A percentile compares a stretch with the other conserved stretches of the same genome.
Evolutionary conservation across 1,140 invertebrate genomes (phyloP).

Genomic region (Drosophila suzukii): DNA sequence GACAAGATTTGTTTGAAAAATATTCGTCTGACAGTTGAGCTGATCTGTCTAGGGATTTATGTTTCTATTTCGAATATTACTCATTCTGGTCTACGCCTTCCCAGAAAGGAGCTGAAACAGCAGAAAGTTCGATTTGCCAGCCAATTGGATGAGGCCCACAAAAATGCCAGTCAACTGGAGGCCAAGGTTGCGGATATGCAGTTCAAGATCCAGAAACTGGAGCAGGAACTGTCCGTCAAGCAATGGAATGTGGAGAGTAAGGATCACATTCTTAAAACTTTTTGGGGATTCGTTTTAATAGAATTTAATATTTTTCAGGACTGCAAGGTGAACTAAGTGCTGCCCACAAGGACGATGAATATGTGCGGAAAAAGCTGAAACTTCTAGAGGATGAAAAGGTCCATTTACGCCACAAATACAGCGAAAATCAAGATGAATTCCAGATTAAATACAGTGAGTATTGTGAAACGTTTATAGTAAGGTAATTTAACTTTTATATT

Average conservation of each 20-base stretch:
- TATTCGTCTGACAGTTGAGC: slow-evolving; percentile 43
- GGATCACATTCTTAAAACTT: slow-evolving; percentile 36
- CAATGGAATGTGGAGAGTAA: slow-evolving; percentile 86
- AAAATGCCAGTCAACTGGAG: slow-evolving; percentile 85
- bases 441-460: slow-evolving; percentile 85
- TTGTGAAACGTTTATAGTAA: no score
- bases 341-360: slow-evolving; percentile 86
- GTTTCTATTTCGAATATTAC: slow-evolving; percentile 13
- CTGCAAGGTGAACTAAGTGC: slow-evolving; percentile 86
- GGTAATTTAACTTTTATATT: not conserved
- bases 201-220: slow-evolving; percentile 86
- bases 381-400: slow-evolving; percentile 86
- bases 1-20: slow-evolving; percentile 48
- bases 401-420: slow-evolving; percentile 85
- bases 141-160: slow-evolving; percentile 85
- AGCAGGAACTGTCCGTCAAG: slow-evolving; percentile 86
- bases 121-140: slow-evolving; percentile 85
- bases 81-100: slow-evolving; percentile 27
- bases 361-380: slow-evolving; percentile 85
- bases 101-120: slow-evolving; percentile 85
- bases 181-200: slow-evolving; percentile 85
- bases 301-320: slow-evolving; percentile 71
- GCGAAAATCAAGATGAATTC: slow-evolving; percentile 85
- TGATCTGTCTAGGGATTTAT: slow-evolving; percentile 39
- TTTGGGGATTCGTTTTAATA: not conserved